Evolutionary conservation across 1,140 invertebrate genomes (phyloP), one percentile per base, ranked within the genome.

Genomic region (Euura lappo): DNA sequence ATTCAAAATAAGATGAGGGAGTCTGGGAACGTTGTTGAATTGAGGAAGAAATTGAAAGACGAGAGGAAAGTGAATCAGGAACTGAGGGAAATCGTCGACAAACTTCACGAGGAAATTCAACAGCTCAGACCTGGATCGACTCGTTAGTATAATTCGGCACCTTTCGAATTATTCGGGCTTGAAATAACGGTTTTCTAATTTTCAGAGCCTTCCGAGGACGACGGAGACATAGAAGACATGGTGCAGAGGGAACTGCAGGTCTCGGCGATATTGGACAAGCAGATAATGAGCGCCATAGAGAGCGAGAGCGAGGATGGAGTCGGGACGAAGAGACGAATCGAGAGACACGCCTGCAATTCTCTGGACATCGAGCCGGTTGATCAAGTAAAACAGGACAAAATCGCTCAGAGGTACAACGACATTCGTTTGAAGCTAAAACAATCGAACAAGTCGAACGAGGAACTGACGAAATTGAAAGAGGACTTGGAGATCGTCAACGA

Each of bases 221-320:
- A 80, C 11, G 75, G 82, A 46, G 86, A 90, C 0, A 88, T 92
- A 2, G 90, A 91, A 68, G 91, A 91, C 68, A 90, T 91, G 72
- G 86, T 92, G 3, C 89, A 91, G 45, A 86, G 89, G 69, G 90
- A 92, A 76, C 73, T 92, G 0, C 88, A 92, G 79, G 87, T 90
- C 67, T 92, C 91, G 0, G 90, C 87, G 0, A 86, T 88, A 72
- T 79, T 92, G 6, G 91, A 92, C 78, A 87, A 88, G 2, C 90
- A 89, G 71, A 87, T 92, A 44, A 80, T 91, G 13, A 87, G 85
- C 65, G 91, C 88, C 2, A 89, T 90, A 67, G 86, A 89, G 43
- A 86, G 84, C 69, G 87, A 89, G 28, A 75, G 81, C 10, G 88
- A 83, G 5, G 77, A 77, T n/a, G 13, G 51, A 4, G 51, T 8